A percentile compares a stretch with the other conserved stretches of the same genome.
Conservation (phyloP, 2,797 vertebrate genomes). For the Hoplostethus mediterraneus region DNA sequence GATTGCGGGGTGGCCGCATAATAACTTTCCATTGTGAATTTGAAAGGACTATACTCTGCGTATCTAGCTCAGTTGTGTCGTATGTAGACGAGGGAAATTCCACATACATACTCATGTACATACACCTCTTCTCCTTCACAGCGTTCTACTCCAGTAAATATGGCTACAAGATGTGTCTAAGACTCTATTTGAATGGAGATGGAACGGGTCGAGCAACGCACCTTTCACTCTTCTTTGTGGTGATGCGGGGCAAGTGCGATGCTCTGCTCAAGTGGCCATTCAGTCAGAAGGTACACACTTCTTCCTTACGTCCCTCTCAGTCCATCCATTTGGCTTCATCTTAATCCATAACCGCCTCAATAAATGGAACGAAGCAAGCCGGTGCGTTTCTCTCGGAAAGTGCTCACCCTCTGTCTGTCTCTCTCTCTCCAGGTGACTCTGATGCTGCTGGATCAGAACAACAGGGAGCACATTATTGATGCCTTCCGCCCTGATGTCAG, state of each 20-base stretch:
- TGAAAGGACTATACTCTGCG: not conserved
- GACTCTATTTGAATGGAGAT: slow-evolving; percentile 95
- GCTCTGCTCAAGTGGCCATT: slow-evolving; percentile 97
- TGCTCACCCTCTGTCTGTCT: not conserved
- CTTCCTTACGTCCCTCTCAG: not conserved
- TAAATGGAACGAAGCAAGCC: not conserved
- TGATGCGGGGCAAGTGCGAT: slow-evolving; percentile 94
- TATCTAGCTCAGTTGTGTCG: not conserved
- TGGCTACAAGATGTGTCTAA: slow-evolving; percentile 98
- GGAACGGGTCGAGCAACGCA: slow-evolving; percentile 94
- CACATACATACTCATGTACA: slow-evolving; percentile 10
- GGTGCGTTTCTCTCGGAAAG: not conserved
- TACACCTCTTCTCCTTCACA: slow-evolving; percentile 51
- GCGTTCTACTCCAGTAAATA: slow-evolving; percentile 98
- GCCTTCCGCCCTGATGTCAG: slow-evolving; percentile 94
- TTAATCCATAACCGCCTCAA: accelerated
- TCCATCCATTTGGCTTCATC: not conserved
- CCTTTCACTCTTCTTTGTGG: slow-evolving; percentile 96
- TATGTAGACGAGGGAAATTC: slow-evolving; percentile 40
- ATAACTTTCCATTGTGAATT: not conserved
- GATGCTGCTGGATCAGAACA: slow-evolving; percentile 98
- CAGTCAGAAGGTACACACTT: slow-evolving; percentile 92
- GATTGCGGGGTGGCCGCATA: not conserved
- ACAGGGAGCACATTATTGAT: slow-evolving; percentile 97
- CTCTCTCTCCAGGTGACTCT: slow-evolving; percentile 89